A percentile compares a stretch with the other conserved stretches of the same genome.
These are phyloP conservation scores for Dryobota labecula DNA, from an alignment of 2,888 invertebrate species.

Conservation along the genomic window DNA sequence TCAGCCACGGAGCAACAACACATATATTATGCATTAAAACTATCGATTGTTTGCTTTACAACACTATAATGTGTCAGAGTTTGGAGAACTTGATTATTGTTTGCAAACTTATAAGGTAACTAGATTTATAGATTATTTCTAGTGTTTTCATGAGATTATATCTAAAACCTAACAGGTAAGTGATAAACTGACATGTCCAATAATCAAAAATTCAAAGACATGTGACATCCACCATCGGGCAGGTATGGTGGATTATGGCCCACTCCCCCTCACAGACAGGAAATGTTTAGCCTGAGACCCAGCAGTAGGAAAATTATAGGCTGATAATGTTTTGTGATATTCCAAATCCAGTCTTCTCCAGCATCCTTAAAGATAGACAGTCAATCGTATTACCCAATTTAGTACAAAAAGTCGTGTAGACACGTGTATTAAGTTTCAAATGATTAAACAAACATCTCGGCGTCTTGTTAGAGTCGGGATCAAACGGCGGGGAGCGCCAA, in stretches of 20 bases:
- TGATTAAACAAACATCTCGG: slow-evolving; percentile 66
- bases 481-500: slow-evolving; percentile 62
- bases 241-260: neutral
- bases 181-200: too few species aligned
- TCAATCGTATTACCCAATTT: slow-evolving; percentile 33
- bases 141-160: too few species aligned
- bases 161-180: too few species aligned
- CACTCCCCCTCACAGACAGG: neutral
- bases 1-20: slow-evolving; percentile 64
- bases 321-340: neutral
- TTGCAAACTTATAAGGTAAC: neutral
- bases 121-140: neutral
- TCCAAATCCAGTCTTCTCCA: too few species aligned
- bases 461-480: slow-evolving; percentile 69
- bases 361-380: neutral
- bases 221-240: neutral
- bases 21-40: slow-evolving; percentile 85
- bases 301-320: neutral
- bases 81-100: slow-evolving; percentile 5
- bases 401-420: slow-evolving; percentile 55
- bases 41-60: slow-evolving; percentile 77
- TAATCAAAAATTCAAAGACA: neutral
- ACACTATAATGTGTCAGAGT: slow-evolving; percentile 43
- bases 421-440: slow-evolving; percentile 67
- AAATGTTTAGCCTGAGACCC: neutral